Evolutionary conservation across 2,113 vertebrate species (phyloP), one percentile per base, ranked within the genome.

Genomic region (Leucosticte australis): DNA sequence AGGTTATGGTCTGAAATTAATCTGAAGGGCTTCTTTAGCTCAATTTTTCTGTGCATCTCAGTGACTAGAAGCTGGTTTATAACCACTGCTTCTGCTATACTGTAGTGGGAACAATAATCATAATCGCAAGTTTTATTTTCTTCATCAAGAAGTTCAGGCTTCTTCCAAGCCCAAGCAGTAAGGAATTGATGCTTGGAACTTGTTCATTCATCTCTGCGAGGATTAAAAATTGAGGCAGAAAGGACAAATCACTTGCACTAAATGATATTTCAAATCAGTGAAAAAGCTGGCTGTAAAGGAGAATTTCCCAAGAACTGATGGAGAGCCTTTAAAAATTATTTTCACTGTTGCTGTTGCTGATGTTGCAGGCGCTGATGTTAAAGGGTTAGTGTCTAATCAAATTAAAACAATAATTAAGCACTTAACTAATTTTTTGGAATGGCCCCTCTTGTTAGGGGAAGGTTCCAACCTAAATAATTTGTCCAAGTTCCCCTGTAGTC

Each of bases 1-100:
- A 95, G 77, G 90, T 90, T 97, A 11, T 11, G 44, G 19, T 47
- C 78, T 39, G 73, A 80, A 94, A 93, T 87, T 3, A 82, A 87
- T 89, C 47, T 28, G 67, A 84, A 88, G 57, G 33, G 27, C 42
- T 49, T 63, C 55, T 76, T 75, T 46, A n/a, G 35, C 37, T 80
- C 22, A 3, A 5, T 89, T 87, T 93, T 83, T 47, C 67, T 42
- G 39, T 77, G 80, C 83, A 83, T 93, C 76, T 92, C 86, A 79
- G 30, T 37, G 77, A 88, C 71, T 0, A 70, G 50, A 42, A 78
- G 55, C 42, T 77, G 5, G 63, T 86, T 83, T 20, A 15, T 23
- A 11, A 19, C 20, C 41, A 14, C 6, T 23, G 0, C 55, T 70
- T 65, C 30, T 71, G n/a, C 47, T 56, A 0, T 33, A 26, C 16